These are phyloP conservation scores for Patiria pectinifera DNA, from an alignment of 53 echinoderm and acorn worm genomes.

Conservation along the genomic window DNA sequence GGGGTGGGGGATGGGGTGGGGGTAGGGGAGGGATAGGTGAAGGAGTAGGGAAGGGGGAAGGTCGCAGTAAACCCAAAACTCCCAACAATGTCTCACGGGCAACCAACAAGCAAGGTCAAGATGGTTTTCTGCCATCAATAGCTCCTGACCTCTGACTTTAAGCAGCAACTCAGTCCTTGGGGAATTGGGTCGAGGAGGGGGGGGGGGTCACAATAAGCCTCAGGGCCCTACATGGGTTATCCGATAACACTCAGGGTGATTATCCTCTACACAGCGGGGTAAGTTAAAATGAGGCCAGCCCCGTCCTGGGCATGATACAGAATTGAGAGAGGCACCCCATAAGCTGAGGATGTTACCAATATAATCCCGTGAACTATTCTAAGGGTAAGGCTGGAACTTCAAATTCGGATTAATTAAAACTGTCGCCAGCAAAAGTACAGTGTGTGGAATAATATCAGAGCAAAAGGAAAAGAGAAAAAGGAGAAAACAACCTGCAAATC, in stretches of 20 bases:
- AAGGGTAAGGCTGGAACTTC: background rate
- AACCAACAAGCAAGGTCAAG: too few species aligned
- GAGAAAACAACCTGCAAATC: background rate
- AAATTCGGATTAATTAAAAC: background rate
- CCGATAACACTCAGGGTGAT: background rate
- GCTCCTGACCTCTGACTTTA: too few species aligned
- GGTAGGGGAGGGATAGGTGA: too few species aligned
- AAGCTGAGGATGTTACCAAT: background rate
- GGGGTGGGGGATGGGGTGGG: too few species aligned
- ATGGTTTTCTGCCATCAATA: too few species aligned
- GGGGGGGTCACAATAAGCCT: background rate
- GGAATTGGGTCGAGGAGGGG: background rate
- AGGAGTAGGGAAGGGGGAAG: too few species aligned
- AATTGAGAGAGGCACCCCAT: background rate
- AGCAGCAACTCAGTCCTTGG: background rate
- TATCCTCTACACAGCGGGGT: background rate
- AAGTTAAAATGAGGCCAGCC: background rate
- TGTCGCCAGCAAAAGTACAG: background rate
- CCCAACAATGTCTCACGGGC: too few species aligned
- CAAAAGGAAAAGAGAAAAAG: background rate
- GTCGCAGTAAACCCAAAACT: too few species aligned
- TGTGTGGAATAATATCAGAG: background rate
- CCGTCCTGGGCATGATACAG: background rate
- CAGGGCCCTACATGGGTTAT: background rate
- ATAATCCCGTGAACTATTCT: conserved; percentile 10